Base-by-base conservation (phyloP, 2,113 vertebrate genomes). In the Ochotona curzoniae region DNA sequence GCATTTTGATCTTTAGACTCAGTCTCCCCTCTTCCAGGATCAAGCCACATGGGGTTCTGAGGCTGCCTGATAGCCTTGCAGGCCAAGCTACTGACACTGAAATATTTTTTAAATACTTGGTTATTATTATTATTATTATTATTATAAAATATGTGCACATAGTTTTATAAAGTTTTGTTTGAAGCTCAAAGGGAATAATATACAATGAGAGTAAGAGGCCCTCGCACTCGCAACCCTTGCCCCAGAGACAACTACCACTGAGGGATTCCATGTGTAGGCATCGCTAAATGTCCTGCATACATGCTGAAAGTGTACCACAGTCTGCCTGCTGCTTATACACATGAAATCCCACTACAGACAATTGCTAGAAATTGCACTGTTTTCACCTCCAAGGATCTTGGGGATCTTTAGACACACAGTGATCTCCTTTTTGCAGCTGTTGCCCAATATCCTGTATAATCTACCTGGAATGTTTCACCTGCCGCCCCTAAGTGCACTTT, bases 141-240 rank as follows among this genome's bases (percentile, higher is more conserved):
- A 54, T 76, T 78, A 30, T 49, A 78, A 78, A 63, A 83, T 13
- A 66, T 2, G 83, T 32, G 30, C 25, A 63, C 17, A 61, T 32
- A 87, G 15, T 78, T 75, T 81, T 38, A 13, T 32, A 60, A 73
- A 57, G n/a, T 21, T 25, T 49, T 80, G 38, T 15, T 74, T 61
- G 61, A 83, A 90, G 35, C 70, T 93, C n/a, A 80, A 83, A 81
- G 69, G 32, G 47, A 93, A 74, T 75, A 93, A 74, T 75, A 49
- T 71, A 1, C 73, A 60, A 89, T 75, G 32, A 81, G 92, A 84
- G 81, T 85, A 90, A 92, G 3, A 78, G 12, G 7, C 26, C n/a
- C 44, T 85, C 17, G 26, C 61, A 78, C 32, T 18, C 30, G 69
- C 32, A 74, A 5, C 38, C 5, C 9, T 26, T 11, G 85, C 28